Evolutionary conservation across 2,797 vertebrate species (phyloP).

Genomic region (Ctenochaetus hawaiiensis): DNA sequence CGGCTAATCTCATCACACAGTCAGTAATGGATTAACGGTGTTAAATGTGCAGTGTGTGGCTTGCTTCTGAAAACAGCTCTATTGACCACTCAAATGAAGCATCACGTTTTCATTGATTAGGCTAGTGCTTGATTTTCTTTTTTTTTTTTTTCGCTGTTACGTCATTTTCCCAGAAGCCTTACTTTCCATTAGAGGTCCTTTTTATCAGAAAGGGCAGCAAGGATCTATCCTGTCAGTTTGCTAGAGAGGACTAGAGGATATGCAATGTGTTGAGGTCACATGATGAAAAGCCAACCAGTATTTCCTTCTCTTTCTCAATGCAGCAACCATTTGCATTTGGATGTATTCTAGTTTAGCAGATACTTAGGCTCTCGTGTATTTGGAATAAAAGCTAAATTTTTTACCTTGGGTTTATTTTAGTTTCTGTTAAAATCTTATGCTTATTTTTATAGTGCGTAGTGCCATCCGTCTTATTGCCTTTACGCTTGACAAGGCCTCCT

Average conservation of each 20-base stretch:
- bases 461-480: constrained; percentile 22
- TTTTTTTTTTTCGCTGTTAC: constrained; percentile 3
- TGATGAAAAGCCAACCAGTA: not conserved
- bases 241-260: not conserved
- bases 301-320: not conserved
- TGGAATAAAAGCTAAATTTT: not conserved
- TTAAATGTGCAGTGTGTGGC: not conserved
- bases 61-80: not conserved
- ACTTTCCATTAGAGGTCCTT: constrained; percentile 52
- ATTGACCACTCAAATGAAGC: constrained; percentile 51
- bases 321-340: not conserved
- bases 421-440: not conserved
- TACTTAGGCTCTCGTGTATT: not conserved
- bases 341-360: not conserved
- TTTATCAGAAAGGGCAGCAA: constrained; percentile 42
- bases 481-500: constrained; percentile 23
- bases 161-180: constrained; percentile 66
- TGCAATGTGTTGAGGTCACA: not conserved
- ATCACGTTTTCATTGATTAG: constrained; percentile 63
- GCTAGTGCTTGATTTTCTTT: constrained; percentile 42
- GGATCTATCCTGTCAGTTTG: constrained; percentile 16
- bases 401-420: not conserved
- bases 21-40: constrained; percentile 36
- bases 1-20: constrained; percentile 9
- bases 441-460: not conserved